Evolutionary conservation across 1,140 invertebrate species (phyloP), one percentile per base, ranked within the genome.

Genomic region (Drosophila santomea): DNA sequence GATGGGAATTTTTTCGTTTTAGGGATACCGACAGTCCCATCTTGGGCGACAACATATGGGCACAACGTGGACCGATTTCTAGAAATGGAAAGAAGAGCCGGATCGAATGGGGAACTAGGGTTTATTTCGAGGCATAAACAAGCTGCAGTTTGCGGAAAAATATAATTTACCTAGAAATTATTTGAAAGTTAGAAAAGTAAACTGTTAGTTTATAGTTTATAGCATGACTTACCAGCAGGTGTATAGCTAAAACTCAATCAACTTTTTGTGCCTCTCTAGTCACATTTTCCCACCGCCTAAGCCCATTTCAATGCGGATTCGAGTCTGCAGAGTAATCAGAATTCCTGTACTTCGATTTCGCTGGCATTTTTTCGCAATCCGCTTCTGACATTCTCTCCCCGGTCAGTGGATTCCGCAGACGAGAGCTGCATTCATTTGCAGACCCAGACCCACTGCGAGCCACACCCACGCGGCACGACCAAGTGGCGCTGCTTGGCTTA

Each of bases 41-140:
- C 67, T 55, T 67, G 74, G 62, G 74, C 81, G 69, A 83, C 77
- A 86, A 79, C 81, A 86, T 77, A 88, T 86, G 83, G 78, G 59
- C 72, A 67, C 83, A 86, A 89, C 79, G 80, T 86, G 84, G 66
- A 57, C 45, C 61, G 55, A 35, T 47, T 43, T 56, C 36, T 51
- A 64, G 36, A 56, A 38, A 62, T 25, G 32, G 41, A 41, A 45
- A 59, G 47, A 43, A 80, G 72, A 54, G 32, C 39, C 68, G 25
- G 38, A 41, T 41, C 28, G 35, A 32, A 41, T 67, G 45, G 64
- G 64, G 32, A 51, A 32, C 32, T 47, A 71, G 57, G 67, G 67
- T 71, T 71, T 69, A 48, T 39, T 20, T 41, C 32, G 41, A 8
- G 66, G 36, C n/a, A 48, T 67, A 66, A 69, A 69, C 41, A 55